Conservation (phyloP, 2,888 invertebrate species). For the Athalia cordata region DNA sequence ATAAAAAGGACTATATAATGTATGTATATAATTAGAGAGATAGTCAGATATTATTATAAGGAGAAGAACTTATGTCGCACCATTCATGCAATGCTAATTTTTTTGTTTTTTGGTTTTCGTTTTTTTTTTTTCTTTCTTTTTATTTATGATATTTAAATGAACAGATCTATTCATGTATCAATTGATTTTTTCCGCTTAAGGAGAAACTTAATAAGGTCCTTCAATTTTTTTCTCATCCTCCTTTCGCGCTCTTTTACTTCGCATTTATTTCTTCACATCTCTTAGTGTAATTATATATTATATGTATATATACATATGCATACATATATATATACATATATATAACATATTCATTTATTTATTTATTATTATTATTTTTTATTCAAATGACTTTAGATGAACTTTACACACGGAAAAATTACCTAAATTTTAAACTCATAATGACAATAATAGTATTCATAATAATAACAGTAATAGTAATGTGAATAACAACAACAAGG, state of each 20-base stretch:
- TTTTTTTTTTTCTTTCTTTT: too few species aligned
- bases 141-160: not conserved
- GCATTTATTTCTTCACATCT: conserved; percentile 21
- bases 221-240: not conserved
- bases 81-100: conserved; percentile 50
- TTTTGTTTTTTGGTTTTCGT: too few species aligned
- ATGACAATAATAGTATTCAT: conserved; percentile 53
- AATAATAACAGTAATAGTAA: conserved; percentile 44
- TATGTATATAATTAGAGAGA: conserved; percentile 21
- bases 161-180: conserved; percentile 46
- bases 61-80: conserved; percentile 48
- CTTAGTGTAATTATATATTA: conserved; percentile 1
- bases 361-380: conserved; percentile 30
- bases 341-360: conserved; percentile 38
- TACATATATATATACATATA: conserved; percentile 48
- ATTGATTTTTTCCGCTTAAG: conserved; percentile 19
- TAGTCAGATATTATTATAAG: conserved; percentile 36
- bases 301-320: not conserved
- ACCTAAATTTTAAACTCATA: conserved; percentile 46
- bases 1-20: conserved; percentile 33
- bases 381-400: conserved; percentile 48
- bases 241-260: not conserved
- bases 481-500: conserved; percentile 31
- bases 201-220: conserved; percentile 13
- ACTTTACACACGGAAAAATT: conserved; percentile 52